Conservation (phyloP, 2,797 vertebrate species). For the Taeniopygia guttata region DNA sequence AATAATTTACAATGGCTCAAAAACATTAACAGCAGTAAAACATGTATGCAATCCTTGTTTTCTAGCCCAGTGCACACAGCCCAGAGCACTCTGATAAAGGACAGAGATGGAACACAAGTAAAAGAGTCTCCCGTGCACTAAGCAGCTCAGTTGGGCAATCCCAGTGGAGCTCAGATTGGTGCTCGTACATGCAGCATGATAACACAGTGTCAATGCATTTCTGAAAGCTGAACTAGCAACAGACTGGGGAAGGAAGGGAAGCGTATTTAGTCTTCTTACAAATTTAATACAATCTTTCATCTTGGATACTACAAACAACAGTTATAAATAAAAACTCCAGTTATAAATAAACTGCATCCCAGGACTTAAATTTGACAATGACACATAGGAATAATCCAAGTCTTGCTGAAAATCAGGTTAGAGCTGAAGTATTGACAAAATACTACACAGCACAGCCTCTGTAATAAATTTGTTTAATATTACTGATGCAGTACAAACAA, state of each 20-base stretch:
- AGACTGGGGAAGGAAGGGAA: background rate
- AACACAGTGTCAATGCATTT: background rate
- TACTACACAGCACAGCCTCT: background rate
- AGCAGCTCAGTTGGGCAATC: background rate
- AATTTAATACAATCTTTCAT: background rate
- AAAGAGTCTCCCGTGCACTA: background rate
- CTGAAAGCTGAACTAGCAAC: background rate
- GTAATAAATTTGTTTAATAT: background rate
- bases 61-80: background rate
- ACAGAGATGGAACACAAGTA: background rate
- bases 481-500: background rate
- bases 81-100: background rate
- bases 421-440: background rate
- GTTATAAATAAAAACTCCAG: background rate
- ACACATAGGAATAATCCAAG: background rate
- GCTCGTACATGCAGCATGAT: fast-evolving
- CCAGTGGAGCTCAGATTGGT: background rate
- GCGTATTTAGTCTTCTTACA: background rate
- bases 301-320: background rate
- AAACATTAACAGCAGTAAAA: background rate
- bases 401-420: background rate
- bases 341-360: background rate
- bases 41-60: background rate
- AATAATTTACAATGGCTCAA: background rate
- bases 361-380: background rate